Base-by-base conservation (phyloP, 2,888 invertebrate species). In the Himalopsyche tibetana region DNA sequence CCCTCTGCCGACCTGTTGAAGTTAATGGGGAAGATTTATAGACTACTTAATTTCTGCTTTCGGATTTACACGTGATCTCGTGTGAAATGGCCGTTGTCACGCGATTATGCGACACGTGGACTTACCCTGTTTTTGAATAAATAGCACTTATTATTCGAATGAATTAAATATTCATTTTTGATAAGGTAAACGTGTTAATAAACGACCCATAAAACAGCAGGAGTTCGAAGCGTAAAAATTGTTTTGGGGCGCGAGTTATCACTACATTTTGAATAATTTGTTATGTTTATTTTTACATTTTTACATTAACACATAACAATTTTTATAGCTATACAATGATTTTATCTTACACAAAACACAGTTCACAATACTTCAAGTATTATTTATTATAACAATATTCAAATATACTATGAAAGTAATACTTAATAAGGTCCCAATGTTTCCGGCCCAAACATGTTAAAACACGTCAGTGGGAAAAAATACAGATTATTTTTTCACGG, bases 51-150 rank as follows among this genome's bases (percentile, higher is more conserved):
- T 74, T 74, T 36, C 28, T 19, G 15, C 74, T 74, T 74, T 74
- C 74, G 74, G 74, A 74, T 74, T 74, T 74, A 74, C 74, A 74
- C 74, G 74, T 74, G 74, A 74, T 74, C 74, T 74, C 74, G 74
- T 74, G 74, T 74, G 74, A 74, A 74, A 74, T 74, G 74, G 74
- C 36, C 74, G 36, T 11, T 74, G 74, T 36, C 74, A 74, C 74
- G 74, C 74, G 74, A 74, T 74, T 74, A 36, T 15, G 38, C 74
- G 74, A 74, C 74, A 74, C 74, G 74, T 74, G 74, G 74, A 36
- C 74, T 36, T 74, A 36, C 74, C 74, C 38, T 74, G 74, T 74
- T 74, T 74, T 74, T 74, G 74, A 36, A 74, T 74, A 74, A 74
- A 74, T 74, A 74, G 36, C 74, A 74, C 74, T 74, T 74, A 74